Evolutionary conservation across 2,797 vertebrate species (phyloP).

Genomic region (Catharus ustulatus): DNA sequence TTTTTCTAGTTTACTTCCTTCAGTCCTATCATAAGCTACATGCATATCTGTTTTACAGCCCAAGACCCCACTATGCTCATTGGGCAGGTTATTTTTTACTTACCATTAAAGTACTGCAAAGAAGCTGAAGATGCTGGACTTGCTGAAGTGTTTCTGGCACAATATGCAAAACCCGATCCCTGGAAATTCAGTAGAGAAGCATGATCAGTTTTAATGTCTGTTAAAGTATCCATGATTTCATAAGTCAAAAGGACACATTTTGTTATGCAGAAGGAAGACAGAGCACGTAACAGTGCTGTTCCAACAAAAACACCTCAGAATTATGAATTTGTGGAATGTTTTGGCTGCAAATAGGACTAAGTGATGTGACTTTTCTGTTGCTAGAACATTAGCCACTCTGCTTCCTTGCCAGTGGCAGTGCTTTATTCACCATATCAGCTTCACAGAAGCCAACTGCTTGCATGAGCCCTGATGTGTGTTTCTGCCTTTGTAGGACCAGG

Average conservation of each 20-base stretch:
- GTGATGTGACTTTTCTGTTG: background rate
- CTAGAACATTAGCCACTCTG: background rate
- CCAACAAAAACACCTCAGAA: background rate
- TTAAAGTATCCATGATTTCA: background rate
- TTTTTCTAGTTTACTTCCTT: background rate
- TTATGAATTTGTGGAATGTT: background rate
- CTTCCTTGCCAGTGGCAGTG: background rate
- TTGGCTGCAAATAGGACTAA: background rate
- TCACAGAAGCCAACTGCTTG: background rate
- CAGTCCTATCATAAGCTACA: background rate
- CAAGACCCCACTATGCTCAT: background rate
- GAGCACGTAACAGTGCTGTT: background rate
- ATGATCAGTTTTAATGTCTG: background rate
- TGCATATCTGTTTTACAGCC: background rate
- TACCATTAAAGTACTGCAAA: slow-evolving; percentile 31
- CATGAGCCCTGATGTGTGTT: background rate
- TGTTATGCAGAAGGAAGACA: background rate
- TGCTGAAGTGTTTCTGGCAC: slow-evolving; percentile 55
- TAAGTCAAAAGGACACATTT: background rate
- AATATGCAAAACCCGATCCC: slow-evolving; percentile 52
- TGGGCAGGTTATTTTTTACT: background rate
- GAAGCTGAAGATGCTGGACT: slow-evolving; percentile 42
- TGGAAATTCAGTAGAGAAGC: slow-evolving; percentile 24
- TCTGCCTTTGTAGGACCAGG: background rate
- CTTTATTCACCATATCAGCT: background rate